phyloP scores from a whole-genome alignment of 1,140 invertebrate genomes.

The Drosophila setifemur region DNA sequence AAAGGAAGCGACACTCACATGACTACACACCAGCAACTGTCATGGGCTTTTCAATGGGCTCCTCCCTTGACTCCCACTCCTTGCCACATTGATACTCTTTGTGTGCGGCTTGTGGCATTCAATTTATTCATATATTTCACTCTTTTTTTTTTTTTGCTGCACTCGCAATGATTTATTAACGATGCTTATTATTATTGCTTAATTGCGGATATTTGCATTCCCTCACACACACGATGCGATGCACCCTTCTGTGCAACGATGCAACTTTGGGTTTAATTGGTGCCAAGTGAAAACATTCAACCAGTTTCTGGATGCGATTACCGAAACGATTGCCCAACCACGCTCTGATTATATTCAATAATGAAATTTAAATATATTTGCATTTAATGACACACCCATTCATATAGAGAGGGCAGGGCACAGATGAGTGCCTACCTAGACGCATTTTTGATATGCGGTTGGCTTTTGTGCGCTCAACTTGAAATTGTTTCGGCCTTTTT shows the following conservation, averaged over 20 bases:
- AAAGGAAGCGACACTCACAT: conserved; percentile 21
- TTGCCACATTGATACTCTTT: conserved; percentile 50
- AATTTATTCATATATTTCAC: conserved; percentile 51
- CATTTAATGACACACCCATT: conserved; percentile 39
- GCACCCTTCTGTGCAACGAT: conserved; percentile 10
- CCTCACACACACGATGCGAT: conserved; percentile 10
- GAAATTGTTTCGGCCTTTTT: conserved; percentile 56
- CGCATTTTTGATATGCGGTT: conserved; percentile 54
- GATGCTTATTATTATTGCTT: conserved; percentile 79
- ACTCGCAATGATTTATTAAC: conserved; percentile 73
- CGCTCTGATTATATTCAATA: conserved; percentile 43
- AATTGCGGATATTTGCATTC: conserved; percentile 73
- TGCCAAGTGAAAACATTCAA: conserved; percentile 52
- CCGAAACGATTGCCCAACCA: conserved; percentile 26
- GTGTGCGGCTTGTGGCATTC: conserved; percentile 18
- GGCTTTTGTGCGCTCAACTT: conserved; percentile 57
- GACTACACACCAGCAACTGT: conserved; percentile 1
- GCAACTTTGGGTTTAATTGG: conserved; percentile 43
- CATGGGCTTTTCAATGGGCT: conserved; percentile 29
- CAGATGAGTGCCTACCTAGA: conserved; percentile 18
- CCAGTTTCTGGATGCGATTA: conserved; percentile 33
- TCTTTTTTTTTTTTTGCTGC: conserved; percentile 40
- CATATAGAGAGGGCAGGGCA: neutral
- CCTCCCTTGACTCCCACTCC: conserved; percentile 2
- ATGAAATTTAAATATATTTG: conserved; percentile 66